Conservation (phyloP, 2,113 vertebrate genomes). For the Seriola dumerili region DNA sequence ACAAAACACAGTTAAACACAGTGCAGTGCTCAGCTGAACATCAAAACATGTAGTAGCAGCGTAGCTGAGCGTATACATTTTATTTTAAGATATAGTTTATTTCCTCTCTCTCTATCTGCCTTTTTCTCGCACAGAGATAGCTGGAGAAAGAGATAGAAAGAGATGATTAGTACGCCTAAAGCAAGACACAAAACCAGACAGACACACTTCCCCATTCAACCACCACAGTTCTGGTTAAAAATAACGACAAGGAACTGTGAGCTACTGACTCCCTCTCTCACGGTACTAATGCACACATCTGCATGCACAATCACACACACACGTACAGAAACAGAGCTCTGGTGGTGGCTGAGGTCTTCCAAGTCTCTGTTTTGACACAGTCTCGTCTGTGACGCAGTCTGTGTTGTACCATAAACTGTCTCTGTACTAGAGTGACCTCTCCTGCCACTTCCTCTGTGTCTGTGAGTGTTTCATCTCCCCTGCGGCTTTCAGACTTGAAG, state of each 20-base stretch:
- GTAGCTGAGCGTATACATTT: constrained; percentile 13
- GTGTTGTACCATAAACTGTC: constrained; percentile 78
- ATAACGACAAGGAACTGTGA: constrained; percentile 74
- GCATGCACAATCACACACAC: constrained; percentile 47
- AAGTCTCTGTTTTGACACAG: constrained; percentile 74
- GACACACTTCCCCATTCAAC: constrained; percentile 72
- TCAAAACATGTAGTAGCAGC: constrained; percentile 47
- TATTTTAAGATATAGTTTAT: constrained; percentile 49
- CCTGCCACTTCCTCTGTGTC: constrained; percentile 81
- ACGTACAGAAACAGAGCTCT: constrained; percentile 23
- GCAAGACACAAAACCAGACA: constrained; percentile 65
- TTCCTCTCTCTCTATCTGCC: constrained; percentile 15
- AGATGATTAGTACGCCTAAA: constrained; percentile 53
- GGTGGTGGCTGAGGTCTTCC: constrained; percentile 81
- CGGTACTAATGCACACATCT: constrained; percentile 61
- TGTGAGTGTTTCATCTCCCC: constrained; percentile 72
- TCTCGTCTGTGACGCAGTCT: constrained; percentile 81
- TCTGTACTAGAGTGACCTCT: constrained; percentile 79
- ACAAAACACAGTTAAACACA: constrained; percentile 60
- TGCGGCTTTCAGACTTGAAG: constrained; percentile 73
- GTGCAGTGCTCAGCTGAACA: constrained; percentile 32
- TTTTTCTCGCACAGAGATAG: constrained; percentile 27
- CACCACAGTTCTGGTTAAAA: constrained; percentile 71
- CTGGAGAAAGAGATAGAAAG: constrained; percentile 40
- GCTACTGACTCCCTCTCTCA: constrained; percentile 67